Percentiles rank a stretch among this genome's conserved stretches.
phyloP scores from a whole-genome alignment of 2,113 vertebrate species.

The Lucifuga dentata region DNA sequence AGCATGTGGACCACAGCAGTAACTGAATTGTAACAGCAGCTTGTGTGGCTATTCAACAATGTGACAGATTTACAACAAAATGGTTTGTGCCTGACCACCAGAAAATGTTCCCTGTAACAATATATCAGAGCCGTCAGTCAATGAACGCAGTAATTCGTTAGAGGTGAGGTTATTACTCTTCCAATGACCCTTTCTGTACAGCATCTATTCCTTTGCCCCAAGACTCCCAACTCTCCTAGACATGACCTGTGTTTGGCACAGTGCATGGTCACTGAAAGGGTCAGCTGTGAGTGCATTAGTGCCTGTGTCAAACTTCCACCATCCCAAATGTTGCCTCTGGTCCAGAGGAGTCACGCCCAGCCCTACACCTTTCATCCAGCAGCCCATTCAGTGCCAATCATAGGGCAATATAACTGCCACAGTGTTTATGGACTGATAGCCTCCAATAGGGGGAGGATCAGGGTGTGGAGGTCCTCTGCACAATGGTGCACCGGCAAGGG shows the following conservation, averaged over 20 bases:
- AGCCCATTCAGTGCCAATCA: slow-evolving; percentile 51
- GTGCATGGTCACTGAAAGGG: neutral
- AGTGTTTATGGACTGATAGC: slow-evolving; percentile 62
- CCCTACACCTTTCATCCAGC: slow-evolving; percentile 18
- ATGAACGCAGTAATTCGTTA: slow-evolving; percentile 26
- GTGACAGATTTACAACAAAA: slow-evolving; percentile 32
- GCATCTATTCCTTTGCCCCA: slow-evolving; percentile 7
- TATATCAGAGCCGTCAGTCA: slow-evolving; percentile 31
- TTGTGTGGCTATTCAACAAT: slow-evolving; percentile 20
- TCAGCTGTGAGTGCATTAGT: slow-evolving; percentile 23
- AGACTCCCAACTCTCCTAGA: slow-evolving; percentile 4
- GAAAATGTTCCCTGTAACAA: slow-evolving; percentile 10
- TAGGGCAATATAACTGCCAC: slow-evolving; percentile 52
- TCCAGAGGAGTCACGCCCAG: slow-evolving; percentile 39
- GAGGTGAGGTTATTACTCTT: slow-evolving; percentile 17
- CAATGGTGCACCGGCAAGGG: slow-evolving; percentile 34
- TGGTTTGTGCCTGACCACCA: slow-evolving; percentile 12
- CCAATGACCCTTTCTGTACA: slow-evolving; percentile 19
- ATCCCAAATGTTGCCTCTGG: slow-evolving; percentile 10
- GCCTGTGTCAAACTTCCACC: slow-evolving; percentile 21
- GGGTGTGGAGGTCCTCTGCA: slow-evolving; percentile 44
- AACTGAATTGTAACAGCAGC: slow-evolving; percentile 10
- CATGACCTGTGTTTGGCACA: slow-evolving; percentile 26
- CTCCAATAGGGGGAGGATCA: slow-evolving; percentile 37
- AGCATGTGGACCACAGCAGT: slow-evolving; percentile 22